These are phyloP conservation scores for Nomada flava DNA, from an alignment of 2,888 invertebrate genomes.

Conservation along the genomic window DNA sequence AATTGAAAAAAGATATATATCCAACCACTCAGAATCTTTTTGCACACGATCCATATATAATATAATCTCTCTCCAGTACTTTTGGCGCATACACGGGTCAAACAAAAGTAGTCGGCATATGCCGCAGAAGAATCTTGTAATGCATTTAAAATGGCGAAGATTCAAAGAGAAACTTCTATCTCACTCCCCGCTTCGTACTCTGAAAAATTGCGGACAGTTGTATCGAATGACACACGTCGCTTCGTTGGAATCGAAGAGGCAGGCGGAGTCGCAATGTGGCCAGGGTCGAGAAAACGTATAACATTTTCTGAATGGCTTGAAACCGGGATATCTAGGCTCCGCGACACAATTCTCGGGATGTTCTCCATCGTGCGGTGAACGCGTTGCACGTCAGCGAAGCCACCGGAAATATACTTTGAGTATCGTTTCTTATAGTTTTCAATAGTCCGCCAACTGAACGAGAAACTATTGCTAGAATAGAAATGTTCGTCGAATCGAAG, in stretches of 20 bases:
- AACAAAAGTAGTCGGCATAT: too few relatives aligned
- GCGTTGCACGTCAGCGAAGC: constrained; percentile 36
- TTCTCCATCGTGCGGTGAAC: constrained; percentile 35
- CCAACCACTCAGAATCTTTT: too few relatives aligned
- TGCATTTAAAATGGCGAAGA: neutral
- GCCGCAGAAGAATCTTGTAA: neutral
- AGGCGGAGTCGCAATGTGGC: constrained; percentile 38
- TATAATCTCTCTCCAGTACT: too few relatives aligned
- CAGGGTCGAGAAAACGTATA: constrained; percentile 55
- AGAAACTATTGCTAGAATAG: neutral
- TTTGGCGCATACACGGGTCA: too few relatives aligned
- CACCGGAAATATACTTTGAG: constrained; percentile 24
- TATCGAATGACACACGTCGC: constrained; percentile 49
- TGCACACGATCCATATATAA: too few relatives aligned
- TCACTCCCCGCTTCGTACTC: constrained; percentile 5
- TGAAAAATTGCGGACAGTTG: constrained; percentile 48
- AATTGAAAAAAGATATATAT: too few relatives aligned
- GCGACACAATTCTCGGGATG: constrained; percentile 53
- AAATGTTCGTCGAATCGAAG: neutral
- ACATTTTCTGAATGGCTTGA: constrained; percentile 62
- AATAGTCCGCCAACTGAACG: constrained; percentile 12
- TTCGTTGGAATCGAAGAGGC: constrained; percentile 43
- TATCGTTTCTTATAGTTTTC: constrained; percentile 27
- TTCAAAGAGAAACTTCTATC: neutral
- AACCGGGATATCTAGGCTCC: constrained; percentile 31